These are phyloP conservation scores for Sebastes glaucus DNA, from an alignment of 2,797 vertebrate species.

Conservation along the genomic window DNA sequence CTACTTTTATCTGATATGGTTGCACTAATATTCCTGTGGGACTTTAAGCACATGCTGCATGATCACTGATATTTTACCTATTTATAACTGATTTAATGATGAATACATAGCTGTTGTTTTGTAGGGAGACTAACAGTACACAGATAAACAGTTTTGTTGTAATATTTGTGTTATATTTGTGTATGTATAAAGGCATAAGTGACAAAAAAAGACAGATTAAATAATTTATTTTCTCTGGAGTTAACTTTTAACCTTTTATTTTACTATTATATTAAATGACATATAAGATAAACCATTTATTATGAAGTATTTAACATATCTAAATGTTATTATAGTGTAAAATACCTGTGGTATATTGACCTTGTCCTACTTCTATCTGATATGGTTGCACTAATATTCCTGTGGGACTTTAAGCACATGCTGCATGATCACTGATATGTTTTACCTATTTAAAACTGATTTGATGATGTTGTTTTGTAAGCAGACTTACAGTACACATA, in stretches of 20 bases:
- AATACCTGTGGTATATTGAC: background rate
- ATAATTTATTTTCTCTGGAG: accelerated
- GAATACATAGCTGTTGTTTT: background rate
- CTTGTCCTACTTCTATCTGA: slow-evolving; percentile 36
- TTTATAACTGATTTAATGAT: background rate
- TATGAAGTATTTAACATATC: background rate
- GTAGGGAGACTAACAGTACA: background rate
- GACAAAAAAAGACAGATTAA: too few species aligned
- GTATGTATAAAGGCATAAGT: too few species aligned
- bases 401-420: slow-evolving; percentile 26
- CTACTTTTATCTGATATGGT: slow-evolving; percentile 35
- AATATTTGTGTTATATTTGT: too few species aligned
- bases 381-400: slow-evolving; percentile 21
- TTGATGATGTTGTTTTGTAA: background rate
- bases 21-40: slow-evolving; percentile 28
- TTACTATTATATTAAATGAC: background rate
- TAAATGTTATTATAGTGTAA: background rate
- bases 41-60: slow-evolving; percentile 8
- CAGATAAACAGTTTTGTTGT: background rate
- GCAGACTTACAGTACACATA: background rate
- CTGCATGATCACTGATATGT: background rate
- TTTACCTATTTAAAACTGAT: background rate
- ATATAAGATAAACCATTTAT: background rate
- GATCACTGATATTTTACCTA: background rate
- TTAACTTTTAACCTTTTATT: background rate